These are phyloP conservation scores for Stomorhina lunata DNA, from an alignment of 2,888 invertebrate genomes.

Conservation along the genomic window DNA sequence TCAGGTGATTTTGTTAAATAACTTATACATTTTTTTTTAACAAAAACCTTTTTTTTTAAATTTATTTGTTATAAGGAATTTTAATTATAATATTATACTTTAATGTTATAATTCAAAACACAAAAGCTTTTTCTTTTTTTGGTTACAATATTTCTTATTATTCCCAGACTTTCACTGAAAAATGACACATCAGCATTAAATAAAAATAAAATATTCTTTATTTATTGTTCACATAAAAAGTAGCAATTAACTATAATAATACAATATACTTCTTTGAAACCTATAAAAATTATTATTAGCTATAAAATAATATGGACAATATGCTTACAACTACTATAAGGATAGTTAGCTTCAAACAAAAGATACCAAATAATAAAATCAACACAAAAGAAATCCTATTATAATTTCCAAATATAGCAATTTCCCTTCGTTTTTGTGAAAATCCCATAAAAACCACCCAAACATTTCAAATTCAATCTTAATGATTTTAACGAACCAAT, in stretches of 20 bases:
- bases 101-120: too few relatives aligned
- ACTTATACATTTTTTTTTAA: too few relatives aligned
- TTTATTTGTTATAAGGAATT: too few relatives aligned
- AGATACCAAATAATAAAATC: neutral
- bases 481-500: slow-evolving; percentile 38
- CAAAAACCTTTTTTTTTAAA: too few relatives aligned
- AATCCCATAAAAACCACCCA: slow-evolving; percentile 11
- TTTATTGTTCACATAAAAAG: neutral
- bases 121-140: too few relatives aligned
- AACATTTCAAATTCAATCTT: slow-evolving; percentile 5
- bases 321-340: neutral
- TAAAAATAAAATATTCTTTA: too few relatives aligned
- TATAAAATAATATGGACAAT: slow-evolving; percentile 1
- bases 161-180: too few relatives aligned
- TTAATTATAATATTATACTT: too few relatives aligned
- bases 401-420: slow-evolving; percentile 2
- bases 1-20: too few relatives aligned
- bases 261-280: neutral
- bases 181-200: too few relatives aligned
- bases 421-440: neutral
- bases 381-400: slow-evolving; percentile 7
- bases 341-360: slow-evolving; percentile 8
- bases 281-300: neutral
- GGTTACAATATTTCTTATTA: too few relatives aligned
- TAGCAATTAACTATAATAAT: neutral